phyloP scores from a whole-genome alignment of 2,113 vertebrate genomes.

The Hippocampus abdominalis region DNA sequence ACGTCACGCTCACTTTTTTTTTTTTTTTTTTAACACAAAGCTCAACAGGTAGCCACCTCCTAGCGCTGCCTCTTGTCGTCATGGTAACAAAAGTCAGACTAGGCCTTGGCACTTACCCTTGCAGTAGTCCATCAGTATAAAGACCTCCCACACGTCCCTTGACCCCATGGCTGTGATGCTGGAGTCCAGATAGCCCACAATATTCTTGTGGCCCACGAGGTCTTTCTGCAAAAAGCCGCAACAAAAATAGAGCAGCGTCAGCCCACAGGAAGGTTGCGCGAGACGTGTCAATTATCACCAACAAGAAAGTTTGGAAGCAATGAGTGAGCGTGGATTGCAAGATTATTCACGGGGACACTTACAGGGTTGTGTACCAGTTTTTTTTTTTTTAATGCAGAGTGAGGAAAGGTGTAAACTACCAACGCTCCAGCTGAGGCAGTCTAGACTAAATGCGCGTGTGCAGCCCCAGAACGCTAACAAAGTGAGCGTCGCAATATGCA shows the following conservation, averaged over 20 bases:
- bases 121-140: conserved; percentile 98
- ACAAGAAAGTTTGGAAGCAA: neutral
- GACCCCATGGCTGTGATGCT: conserved; percentile 89
- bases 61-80: neutral
- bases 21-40: neutral
- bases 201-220: conserved; percentile 94
- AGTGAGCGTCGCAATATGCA: neutral
- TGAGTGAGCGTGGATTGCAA: neutral
- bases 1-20: neutral
- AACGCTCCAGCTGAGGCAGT: neutral
- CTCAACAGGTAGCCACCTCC: neutral
- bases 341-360: neutral
- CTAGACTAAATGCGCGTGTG: neutral
- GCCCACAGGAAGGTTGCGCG: neutral
- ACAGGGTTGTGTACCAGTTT: neutral
- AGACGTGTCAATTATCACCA: neutral
- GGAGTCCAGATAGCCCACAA: conserved; percentile 95
- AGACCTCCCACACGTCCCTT: conserved; percentile 95
- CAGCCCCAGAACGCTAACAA: neutral
- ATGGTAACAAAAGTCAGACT: neutral
- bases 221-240: conserved; percentile 77
- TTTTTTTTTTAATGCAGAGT: neutral
- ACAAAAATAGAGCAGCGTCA: conserved; percentile 12
- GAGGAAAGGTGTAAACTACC: neutral
- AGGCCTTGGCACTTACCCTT: conserved; percentile 75